Base-by-base conservation (phyloP, 2,797 vertebrate species). In the Pangasius mekongensis region DNA sequence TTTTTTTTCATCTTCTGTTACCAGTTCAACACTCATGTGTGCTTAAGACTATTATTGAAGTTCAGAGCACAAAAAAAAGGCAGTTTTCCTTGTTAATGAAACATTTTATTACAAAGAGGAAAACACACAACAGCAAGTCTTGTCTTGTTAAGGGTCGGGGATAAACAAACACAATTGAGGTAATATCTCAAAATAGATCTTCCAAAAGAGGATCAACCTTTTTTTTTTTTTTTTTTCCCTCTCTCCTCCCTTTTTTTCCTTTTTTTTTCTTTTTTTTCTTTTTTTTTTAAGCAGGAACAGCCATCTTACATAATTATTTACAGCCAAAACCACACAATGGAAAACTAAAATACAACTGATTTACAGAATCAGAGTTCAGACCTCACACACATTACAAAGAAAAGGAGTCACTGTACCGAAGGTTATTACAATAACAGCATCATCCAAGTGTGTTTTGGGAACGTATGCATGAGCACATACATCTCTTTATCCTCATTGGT, bases 81-180 rank as follows among this genome's bases (percentile, higher is more conserved):
- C 83, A 3, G 76, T 92, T 89, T 86, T 49, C 18, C 91, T 89
- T 90, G 87, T 94, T 94, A 87, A 92, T 91, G 93, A 96, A 96
- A 95, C 92, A 89, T 95, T 97, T 97, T 97, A 97, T 97, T 97
- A 96, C 94, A 97, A 97, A 95, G 95, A 62, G 95, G 96, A 96
- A 95, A 94, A 96, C 96, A 96, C 96, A 96, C 94, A 96, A 97
- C 96, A 95, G 94, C 95, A 94, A 96, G 94, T 95, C 95, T 95
- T 92, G 94, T 95, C 95, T 95, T 92, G 91, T 96, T 95, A 94
- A 93, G 95, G 91, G 93, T 89, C 92, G 93, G 91, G 85, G 91
- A 95, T 94, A 91, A 95, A 93, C 93, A 94, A 94, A 95, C 93
- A 95, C 90, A 88, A 73, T 64, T 86, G 93, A 95, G 92, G 93